phyloP scores from a whole-genome alignment of 2,797 vertebrate species.

The Atherinosoma microstoma region DNA sequence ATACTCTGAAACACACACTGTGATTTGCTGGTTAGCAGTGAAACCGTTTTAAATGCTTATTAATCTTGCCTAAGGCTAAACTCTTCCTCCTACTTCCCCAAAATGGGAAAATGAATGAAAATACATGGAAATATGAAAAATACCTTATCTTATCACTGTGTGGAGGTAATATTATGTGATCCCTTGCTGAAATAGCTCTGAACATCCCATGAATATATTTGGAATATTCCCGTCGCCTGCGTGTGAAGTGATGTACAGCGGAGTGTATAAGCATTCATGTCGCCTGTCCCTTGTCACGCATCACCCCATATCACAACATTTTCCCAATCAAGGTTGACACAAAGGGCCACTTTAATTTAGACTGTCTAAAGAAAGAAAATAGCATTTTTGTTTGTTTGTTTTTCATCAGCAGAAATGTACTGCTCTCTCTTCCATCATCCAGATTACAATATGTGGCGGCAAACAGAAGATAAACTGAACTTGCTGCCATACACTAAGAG shows the following conservation, averaged over 20 bases:
- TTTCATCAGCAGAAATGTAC: conserved; percentile 6
- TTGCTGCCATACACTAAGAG: conserved; percentile 45
- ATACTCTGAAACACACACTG: conserved; percentile 81
- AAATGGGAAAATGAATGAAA: conserved; percentile 83
- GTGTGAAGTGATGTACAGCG: conserved; percentile 74
- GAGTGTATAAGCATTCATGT: conserved; percentile 59
- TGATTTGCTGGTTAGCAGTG: conserved; percentile 82
- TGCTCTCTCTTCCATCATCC: conserved; percentile 7
- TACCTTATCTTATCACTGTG: conserved; percentile 82
- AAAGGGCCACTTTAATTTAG: conserved; percentile 62
- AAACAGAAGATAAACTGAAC: conserved; percentile 55
- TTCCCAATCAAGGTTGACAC: conserved; percentile 70
- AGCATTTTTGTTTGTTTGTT: conserved; percentile 34
- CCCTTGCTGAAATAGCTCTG: conserved; percentile 76
- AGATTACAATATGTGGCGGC: conserved; percentile 37
- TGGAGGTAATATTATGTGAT: conserved; percentile 82
- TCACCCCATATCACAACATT: conserved; percentile 56
- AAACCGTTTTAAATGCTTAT: conserved; percentile 86
- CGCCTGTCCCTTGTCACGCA: conserved; percentile 54
- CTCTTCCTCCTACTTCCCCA: conserved; percentile 75
- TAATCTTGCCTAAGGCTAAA: conserved; percentile 79
- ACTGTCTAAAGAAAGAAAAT: conserved; percentile 41
- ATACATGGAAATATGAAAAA: conserved; percentile 83
- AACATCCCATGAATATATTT: conserved; percentile 85
- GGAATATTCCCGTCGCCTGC: conserved; percentile 67